These are phyloP conservation scores for Epinephelus cyanopodus DNA, from an alignment of 2,113 vertebrate species.

Conservation along the genomic window DNA sequence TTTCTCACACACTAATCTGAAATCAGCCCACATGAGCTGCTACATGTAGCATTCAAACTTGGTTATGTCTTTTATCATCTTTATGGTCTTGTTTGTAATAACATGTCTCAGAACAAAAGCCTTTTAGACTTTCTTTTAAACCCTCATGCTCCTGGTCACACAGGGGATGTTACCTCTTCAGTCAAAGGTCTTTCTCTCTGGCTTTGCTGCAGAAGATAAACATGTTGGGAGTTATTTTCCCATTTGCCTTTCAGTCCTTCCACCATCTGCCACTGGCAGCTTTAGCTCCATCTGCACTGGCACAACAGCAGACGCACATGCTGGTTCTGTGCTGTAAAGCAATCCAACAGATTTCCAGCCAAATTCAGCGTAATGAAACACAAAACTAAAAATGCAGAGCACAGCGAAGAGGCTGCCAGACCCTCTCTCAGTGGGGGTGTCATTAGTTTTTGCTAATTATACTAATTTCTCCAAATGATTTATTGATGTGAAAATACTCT, in stretches of 20 bases:
- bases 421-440: conserved; percentile 38
- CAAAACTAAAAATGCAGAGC: conserved; percentile 33
- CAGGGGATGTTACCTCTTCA: conserved; percentile 17
- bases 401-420: conserved; percentile 37
- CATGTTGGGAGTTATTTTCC: conserved; percentile 47
- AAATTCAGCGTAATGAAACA: conserved; percentile 35
- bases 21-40: not conserved
- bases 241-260: conserved; percentile 39
- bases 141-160: not conserved
- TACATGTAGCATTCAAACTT: not conserved
- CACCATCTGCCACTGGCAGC: conserved; percentile 67
- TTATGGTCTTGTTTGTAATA: not conserved
- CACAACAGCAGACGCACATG: conserved; percentile 33
- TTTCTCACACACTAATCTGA: not conserved
- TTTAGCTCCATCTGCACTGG: conserved; percentile 67
- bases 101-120: not conserved
- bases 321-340: conserved; percentile 37
- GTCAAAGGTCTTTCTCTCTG: conserved; percentile 35
- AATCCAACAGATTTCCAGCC: conserved; percentile 55
- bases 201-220: conserved; percentile 32
- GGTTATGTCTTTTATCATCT: not conserved
- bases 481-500: conserved; percentile 41
- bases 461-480: conserved; percentile 62
- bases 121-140: not conserved
- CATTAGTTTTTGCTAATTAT: conserved; percentile 68